Percentiles rank a stretch among this genome's conserved stretches.
phyloP scores from a whole-genome alignment of 2,888 invertebrate species.

The Hanleya hanleyi region DNA sequence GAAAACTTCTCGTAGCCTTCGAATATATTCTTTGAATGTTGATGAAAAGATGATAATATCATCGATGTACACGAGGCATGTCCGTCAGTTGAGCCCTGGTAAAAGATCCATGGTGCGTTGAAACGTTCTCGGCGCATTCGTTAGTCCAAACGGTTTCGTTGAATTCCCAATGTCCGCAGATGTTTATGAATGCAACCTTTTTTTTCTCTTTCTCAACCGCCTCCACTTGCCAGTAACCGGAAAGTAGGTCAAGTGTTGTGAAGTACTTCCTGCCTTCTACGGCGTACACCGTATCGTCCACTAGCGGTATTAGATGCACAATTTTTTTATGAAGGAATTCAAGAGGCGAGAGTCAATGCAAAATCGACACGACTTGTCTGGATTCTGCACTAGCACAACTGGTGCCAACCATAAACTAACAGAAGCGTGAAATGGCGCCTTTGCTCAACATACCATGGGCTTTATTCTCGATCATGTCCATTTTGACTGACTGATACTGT shows the following conservation, averaged over 20 bases:
- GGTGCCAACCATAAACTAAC: background rate
- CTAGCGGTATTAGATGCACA: background rate
- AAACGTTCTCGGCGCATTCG: background rate
- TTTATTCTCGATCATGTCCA: no score
- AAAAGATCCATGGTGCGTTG: background rate
- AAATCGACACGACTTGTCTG: background rate
- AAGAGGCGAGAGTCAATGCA: background rate
- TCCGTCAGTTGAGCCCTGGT: background rate
- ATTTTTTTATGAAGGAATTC: background rate
- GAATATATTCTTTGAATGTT: background rate
- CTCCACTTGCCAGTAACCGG: conserved; percentile 1
- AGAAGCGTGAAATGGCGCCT: background rate
- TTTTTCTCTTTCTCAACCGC: background rate
- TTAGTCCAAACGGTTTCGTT: background rate
- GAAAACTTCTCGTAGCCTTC: background rate
- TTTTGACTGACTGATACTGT: background rate
- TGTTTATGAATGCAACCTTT: background rate
- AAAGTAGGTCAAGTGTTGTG: background rate
- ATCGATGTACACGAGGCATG: conserved; percentile 1
- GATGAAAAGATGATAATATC: conserved; percentile 1
- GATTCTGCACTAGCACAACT: background rate
- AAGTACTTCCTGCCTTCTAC: background rate
- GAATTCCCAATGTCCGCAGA: background rate
- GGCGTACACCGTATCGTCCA: background rate
- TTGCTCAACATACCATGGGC: background rate